A percentile compares a stretch with the other conserved stretches of the same genome.
phyloP scores from a whole-genome alignment of 2,113 vertebrate genomes.

The Myodes glareolus region DNA sequence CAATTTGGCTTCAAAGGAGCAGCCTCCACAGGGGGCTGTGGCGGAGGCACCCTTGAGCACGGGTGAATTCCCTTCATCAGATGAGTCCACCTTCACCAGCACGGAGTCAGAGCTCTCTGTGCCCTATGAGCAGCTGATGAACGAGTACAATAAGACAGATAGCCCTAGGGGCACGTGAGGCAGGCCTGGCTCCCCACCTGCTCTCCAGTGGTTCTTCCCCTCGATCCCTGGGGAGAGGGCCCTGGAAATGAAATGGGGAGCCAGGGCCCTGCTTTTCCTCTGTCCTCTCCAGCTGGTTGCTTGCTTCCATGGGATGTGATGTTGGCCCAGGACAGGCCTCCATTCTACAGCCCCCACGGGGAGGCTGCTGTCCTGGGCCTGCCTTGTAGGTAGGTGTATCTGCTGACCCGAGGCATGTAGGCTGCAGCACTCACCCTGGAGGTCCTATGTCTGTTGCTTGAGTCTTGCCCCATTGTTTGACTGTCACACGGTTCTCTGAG shows the following conservation, averaged over 20 bases:
- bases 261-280: conserved; percentile 46
- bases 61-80: conserved; percentile 90
- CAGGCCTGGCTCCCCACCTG: conserved; percentile 58
- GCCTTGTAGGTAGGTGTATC: background rate
- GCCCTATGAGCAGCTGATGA: conserved; percentile 95
- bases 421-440: background rate
- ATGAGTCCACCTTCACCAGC: conserved; percentile 92
- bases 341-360: background rate
- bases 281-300: conserved; percentile 34
- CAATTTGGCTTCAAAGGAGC: conserved; percentile 87
- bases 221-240: background rate
- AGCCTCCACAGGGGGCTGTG: background rate
- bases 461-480: background rate
- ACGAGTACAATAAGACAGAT: conserved; percentile 93
- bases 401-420: background rate
- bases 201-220: background rate
- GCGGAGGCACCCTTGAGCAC: conserved; percentile 83
- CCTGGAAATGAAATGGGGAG: conserved; percentile 60
- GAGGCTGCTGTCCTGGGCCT: background rate
- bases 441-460: background rate
- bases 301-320: background rate
- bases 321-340: background rate
- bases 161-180: conserved; percentile 88
- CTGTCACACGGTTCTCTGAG: conserved; percentile 46
- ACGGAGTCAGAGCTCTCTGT: conserved; percentile 89